Evolutionary conservation across 2,797 vertebrate species (phyloP).

Genomic region (Poecilia velifera): DNA sequence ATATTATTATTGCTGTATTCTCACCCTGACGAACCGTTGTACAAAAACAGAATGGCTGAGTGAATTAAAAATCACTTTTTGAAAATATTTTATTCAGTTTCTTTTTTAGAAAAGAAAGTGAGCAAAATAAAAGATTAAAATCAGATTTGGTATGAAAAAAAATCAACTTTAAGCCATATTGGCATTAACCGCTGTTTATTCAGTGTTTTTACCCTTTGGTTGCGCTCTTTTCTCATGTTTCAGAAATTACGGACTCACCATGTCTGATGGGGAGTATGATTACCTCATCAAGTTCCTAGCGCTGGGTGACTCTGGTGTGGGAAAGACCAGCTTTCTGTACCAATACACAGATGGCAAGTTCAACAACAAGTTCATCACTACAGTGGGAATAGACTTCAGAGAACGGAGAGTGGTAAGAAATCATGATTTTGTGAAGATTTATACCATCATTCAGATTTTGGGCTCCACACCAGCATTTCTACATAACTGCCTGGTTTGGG

Average conservation of each 20-base stretch:
- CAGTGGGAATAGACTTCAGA: slow-evolving; percentile 98
- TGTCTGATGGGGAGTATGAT: slow-evolving; percentile 99
- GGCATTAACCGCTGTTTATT: not conserved
- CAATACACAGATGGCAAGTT: slow-evolving; percentile 98
- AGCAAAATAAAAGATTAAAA: too few species aligned
- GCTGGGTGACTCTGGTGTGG: slow-evolving; percentile 97
- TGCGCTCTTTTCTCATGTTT: slow-evolving; percentile 67
- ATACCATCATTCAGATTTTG: slow-evolving; percentile 11
- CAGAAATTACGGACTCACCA: slow-evolving; percentile 82
- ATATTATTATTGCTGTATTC: too few species aligned
- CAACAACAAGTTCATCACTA: slow-evolving; percentile 98
- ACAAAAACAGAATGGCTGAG: too few species aligned
- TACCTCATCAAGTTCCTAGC: slow-evolving; percentile 99
- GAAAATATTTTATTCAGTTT: too few species aligned
- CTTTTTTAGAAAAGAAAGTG: too few species aligned
- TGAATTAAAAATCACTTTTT: too few species aligned
- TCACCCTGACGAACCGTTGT: too few species aligned
- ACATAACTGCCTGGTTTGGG: slow-evolving; percentile 20
- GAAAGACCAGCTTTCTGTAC: slow-evolving; percentile 97
- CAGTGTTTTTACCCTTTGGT: not conserved
- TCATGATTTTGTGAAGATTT: not conserved
- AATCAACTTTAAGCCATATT: not conserved
- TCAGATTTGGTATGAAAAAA: too few species aligned
- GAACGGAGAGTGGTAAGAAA: slow-evolving; percentile 95
- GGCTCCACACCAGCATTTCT: not conserved